A percentile compares a stretch with the other conserved stretches of the same genome.
These are phyloP conservation scores for Ichneumoninae sp. DNA, from an alignment of 2,888 invertebrate species.

Conservation along the genomic window DNA sequence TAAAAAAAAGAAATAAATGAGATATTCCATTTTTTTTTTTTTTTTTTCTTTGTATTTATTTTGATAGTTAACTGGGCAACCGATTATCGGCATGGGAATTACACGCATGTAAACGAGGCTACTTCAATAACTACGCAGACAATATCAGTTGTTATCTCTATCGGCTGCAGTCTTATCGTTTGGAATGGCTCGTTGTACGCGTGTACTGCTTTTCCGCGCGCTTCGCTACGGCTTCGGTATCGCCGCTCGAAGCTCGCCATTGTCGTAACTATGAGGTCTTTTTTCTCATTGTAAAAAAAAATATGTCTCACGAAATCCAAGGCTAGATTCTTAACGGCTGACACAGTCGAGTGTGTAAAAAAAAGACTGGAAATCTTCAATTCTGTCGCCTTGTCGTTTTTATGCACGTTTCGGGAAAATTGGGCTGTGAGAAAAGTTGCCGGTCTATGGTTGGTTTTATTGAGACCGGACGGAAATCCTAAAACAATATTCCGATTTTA, in stretches of 20 bases:
- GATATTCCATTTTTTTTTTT: background rate
- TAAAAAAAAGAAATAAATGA: slow-evolving; percentile 49
- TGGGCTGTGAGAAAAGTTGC: too few relatives aligned
- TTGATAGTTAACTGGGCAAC: background rate
- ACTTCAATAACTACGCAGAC: background rate
- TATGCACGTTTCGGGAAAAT: too few relatives aligned
- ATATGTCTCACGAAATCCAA: background rate
- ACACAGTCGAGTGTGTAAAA: background rate
- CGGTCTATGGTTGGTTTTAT: too few relatives aligned
- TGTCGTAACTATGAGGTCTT: background rate
- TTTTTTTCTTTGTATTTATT: too few relatives aligned
- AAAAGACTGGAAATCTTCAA: background rate
- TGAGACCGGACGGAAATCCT: too few relatives aligned
- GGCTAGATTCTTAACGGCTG: background rate
- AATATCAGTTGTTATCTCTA: background rate
- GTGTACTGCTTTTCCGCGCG: background rate
- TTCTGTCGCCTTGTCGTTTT: too few relatives aligned
- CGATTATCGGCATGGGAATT: slow-evolving; percentile 3
- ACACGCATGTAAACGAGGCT: background rate
- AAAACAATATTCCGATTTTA: too few relatives aligned
- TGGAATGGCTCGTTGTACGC: background rate
- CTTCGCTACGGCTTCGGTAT: slow-evolving; percentile 6
- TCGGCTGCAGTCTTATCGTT: slow-evolving; percentile 8
- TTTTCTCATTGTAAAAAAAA: background rate
- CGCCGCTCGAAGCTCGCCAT: background rate